Conservation (phyloP, 2,888 invertebrate genomes). For the Megamerina dolium region DNA sequence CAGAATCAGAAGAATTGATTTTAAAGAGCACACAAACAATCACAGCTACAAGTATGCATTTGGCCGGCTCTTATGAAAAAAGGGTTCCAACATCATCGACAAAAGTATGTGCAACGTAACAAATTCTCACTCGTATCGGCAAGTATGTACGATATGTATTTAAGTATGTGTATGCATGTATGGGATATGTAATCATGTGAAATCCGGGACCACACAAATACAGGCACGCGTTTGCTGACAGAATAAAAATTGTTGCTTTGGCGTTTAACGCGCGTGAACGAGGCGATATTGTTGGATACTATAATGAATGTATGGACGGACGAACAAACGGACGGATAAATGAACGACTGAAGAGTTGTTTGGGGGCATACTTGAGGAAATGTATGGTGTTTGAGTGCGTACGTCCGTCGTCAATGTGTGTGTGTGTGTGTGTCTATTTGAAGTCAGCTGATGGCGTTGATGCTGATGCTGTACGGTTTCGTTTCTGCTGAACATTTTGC, state of each 20-base stretch:
- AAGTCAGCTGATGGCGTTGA: slow-evolving; percentile 7
- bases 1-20: neutral
- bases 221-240: slow-evolving; percentile 52
- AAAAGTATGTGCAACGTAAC: neutral
- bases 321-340: slow-evolving; percentile 7
- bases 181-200: slow-evolving; percentile 18
- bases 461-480: slow-evolving; percentile 13
- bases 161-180: too few relatives aligned
- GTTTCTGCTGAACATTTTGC: too few relatives aligned
- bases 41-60: neutral
- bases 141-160: too few relatives aligned
- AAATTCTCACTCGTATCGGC: too few relatives aligned
- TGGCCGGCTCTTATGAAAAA: slow-evolving; percentile 1
- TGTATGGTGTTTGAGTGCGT: neutral
- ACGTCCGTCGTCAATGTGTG: neutral
- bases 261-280: slow-evolving; percentile 49
- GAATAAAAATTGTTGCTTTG: slow-evolving; percentile 50
- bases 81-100: slow-evolving; percentile 4
- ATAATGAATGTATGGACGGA: slow-evolving; percentile 10
- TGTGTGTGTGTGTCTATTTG: slow-evolving; percentile 2
- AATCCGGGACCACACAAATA: slow-evolving; percentile 49
- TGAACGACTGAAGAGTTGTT: slow-evolving; percentile 5
- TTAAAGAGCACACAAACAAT: neutral
- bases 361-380: neutral
- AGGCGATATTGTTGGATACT: slow-evolving; percentile 45